Evolutionary conservation across 2,113 vertebrate species (phyloP).

Genomic region (Ammospiza caudacuta): DNA sequence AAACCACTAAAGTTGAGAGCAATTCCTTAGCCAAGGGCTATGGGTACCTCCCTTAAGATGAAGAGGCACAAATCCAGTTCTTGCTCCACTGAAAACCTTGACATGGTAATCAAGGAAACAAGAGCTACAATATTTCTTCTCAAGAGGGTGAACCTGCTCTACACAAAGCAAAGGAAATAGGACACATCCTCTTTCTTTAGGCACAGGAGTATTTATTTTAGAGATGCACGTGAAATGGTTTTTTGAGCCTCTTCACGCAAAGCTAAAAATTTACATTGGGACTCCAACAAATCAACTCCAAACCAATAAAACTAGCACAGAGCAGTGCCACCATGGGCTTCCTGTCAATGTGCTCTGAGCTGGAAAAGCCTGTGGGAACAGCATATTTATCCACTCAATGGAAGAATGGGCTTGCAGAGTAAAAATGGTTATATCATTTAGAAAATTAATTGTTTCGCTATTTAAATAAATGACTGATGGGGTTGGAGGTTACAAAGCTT

Average conservation of each 20-base stretch:
- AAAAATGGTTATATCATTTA: neutral
- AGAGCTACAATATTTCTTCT: neutral
- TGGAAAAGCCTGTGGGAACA: neutral
- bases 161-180: neutral
- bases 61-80: neutral
- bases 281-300: neutral
- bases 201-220: neutral
- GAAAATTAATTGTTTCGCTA: neutral
- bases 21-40: conserved; percentile 32
- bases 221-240: neutral
- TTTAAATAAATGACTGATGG: neutral
- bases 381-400: neutral
- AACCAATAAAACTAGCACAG: neutral
- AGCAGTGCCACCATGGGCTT: neutral
- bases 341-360: neutral
- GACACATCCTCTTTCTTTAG: neutral
- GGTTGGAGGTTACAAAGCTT: neutral
- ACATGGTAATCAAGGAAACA: neutral
- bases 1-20: conserved; percentile 17
- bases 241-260: neutral
- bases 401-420: neutral
- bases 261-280: neutral
- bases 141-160: neutral
- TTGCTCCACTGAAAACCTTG: conserved; percentile 29
- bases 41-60: neutral